Percentiles rank a stretch among this genome's conserved stretches.
Evolutionary conservation across 2,888 invertebrate genomes (phyloP).

Genomic region (Hydriomena furcata): DNA sequence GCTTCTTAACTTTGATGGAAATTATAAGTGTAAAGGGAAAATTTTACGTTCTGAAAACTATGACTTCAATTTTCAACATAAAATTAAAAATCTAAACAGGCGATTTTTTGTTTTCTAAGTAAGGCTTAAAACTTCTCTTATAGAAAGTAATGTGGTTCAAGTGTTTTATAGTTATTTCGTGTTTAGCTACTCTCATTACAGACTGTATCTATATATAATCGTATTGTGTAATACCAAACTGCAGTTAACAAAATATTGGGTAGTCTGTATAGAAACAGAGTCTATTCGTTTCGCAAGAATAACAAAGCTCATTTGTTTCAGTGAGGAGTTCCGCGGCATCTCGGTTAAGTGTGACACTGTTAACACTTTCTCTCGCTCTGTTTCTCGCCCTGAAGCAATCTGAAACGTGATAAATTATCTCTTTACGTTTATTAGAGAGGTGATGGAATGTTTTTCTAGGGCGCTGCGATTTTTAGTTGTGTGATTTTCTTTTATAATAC

Average conservation of each 20-base stretch:
- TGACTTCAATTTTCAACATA: too few species aligned
- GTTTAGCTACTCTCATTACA: too few species aligned
- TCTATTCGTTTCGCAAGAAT: constrained; percentile 31
- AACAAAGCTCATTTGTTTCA: constrained; percentile 69
- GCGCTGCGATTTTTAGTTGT: constrained; percentile 13
- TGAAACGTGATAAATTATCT: constrained; percentile 76
- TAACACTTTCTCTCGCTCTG: constrained; percentile 67
- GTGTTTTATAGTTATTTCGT: too few species aligned
- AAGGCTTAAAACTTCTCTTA: too few species aligned
- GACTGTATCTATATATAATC: too few species aligned
- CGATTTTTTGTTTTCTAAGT: too few species aligned
- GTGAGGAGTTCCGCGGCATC: constrained; percentile 70
- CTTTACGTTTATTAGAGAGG: constrained; percentile 28
- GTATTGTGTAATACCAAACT: background rate
- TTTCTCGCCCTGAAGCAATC: constrained; percentile 64
- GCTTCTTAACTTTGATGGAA: too few species aligned
- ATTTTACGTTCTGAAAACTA: too few species aligned
- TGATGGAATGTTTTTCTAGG: constrained; percentile 13
- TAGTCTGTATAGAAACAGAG: constrained; percentile 8
- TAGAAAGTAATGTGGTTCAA: too few species aligned
- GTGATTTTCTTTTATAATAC: background rate
- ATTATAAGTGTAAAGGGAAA: too few species aligned
- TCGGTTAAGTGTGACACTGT: constrained; percentile 66
- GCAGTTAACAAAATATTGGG: constrained; percentile 6
- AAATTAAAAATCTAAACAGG: too few species aligned